Conservation (phyloP, 2,888 invertebrate genomes). For the Dynastes maya region DNA sequence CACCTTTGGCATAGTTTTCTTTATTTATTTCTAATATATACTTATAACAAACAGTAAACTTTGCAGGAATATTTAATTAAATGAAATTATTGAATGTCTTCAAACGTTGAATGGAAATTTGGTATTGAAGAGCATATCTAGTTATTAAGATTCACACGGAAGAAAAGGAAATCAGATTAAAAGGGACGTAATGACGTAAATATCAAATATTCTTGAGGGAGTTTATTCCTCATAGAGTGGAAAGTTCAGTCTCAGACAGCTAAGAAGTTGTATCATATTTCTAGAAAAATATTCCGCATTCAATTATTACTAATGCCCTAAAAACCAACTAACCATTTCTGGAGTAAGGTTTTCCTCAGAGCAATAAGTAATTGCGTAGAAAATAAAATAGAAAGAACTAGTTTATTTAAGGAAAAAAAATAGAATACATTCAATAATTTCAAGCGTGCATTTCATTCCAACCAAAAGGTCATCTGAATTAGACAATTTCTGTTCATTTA, state of each 20-base stretch:
- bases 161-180: no score
- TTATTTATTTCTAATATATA: constrained; percentile 15
- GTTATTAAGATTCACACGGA: no score
- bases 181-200: no score
- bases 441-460: not conserved
- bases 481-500: not conserved
- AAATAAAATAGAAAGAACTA: not conserved
- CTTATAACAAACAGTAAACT: constrained; percentile 15
- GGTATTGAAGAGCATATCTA: not conserved
- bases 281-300: no score
- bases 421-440: constrained; percentile 13
- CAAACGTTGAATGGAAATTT: not conserved
- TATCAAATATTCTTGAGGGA: no score
- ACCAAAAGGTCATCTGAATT: not conserved
- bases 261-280: no score
- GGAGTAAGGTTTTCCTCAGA: no score
- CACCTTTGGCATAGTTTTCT: constrained; percentile 46
- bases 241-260: no score
- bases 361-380: no score
- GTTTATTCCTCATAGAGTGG: no score
- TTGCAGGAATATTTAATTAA: not conserved
- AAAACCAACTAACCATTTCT: no score
- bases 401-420: not conserved
- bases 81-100: not conserved
- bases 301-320: no score